A percentile compares a stretch with the other conserved stretches of the same genome.
These are phyloP conservation scores for Tipula unca DNA, from an alignment of 2,888 invertebrate genomes.

Conservation along the genomic window DNA sequence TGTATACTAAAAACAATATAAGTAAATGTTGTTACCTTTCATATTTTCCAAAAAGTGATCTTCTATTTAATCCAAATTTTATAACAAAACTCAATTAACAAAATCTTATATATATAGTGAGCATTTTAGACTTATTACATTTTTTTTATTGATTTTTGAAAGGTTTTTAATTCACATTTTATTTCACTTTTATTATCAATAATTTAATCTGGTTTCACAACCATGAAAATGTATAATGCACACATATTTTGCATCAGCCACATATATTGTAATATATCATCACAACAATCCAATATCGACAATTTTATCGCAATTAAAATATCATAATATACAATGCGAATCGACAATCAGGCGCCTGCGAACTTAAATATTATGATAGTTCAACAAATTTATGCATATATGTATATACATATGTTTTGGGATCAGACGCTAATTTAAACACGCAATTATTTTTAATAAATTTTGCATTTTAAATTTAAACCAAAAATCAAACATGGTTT, in stretches of 20 bases:
- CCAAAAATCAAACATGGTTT: not conserved
- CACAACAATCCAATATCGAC: not conserved
- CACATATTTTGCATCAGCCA: not conserved
- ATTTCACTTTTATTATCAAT: not conserved
- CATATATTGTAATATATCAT: not conserved
- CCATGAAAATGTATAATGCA: not conserved
- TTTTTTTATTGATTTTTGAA: not conserved
- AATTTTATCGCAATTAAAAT: not conserved
- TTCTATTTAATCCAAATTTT: not conserved
- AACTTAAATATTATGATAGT: not conserved
- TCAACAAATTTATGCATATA: not conserved
- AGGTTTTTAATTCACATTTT: not conserved
- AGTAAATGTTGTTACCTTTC: not conserved
- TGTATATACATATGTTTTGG: not conserved
- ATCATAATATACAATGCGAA: not conserved
- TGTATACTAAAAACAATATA: not conserved
- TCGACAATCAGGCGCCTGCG: not conserved
- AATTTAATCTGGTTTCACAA: not conserved
- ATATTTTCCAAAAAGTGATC: not conserved
- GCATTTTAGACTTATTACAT: too few species aligned
- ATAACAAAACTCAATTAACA: not conserved
- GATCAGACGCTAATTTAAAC: not conserved
- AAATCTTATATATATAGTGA: not conserved
- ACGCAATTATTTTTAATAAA: not conserved
- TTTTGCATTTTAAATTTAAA: not conserved